Evolutionary conservation across 2,113 vertebrate species (phyloP).

Genomic region (Nycticebus coucang): DNA sequence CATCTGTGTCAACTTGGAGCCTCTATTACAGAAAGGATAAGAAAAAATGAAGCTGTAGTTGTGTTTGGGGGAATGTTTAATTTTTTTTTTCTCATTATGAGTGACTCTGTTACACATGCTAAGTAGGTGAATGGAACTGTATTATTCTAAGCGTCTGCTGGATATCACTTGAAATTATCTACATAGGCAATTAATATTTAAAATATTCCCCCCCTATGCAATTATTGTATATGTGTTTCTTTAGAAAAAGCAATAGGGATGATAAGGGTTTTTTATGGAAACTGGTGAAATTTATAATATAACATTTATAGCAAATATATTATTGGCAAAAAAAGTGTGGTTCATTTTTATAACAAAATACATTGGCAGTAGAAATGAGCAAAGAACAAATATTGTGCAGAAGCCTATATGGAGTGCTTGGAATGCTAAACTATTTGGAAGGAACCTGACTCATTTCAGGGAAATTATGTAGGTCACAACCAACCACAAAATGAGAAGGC

Average conservation of each 20-base stretch:
- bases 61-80: not conserved
- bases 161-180: not conserved
- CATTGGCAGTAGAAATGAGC: slow-evolving; percentile 61
- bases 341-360: slow-evolving; percentile 66
- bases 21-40: slow-evolving; percentile 52
- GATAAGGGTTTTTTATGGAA: slow-evolving; percentile 33
- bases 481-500: slow-evolving; percentile 77
- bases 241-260: not conserved
- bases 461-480: slow-evolving; percentile 81
- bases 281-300: slow-evolving; percentile 51
- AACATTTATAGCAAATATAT: slow-evolving; percentile 51
- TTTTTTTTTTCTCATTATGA: not conserved
- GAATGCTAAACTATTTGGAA: slow-evolving; percentile 80
- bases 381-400: slow-evolving; percentile 54
- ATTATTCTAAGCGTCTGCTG: not conserved
- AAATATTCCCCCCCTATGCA: not conserved
- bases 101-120: not conserved
- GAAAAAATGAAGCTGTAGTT: slow-evolving; percentile 60
- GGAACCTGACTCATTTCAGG: slow-evolving; percentile 81
- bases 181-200: not conserved
- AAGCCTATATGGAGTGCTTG: slow-evolving; percentile 75
- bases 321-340: slow-evolving; percentile 42
- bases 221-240: not conserved
- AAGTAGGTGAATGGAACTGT: slow-evolving; percentile 47
- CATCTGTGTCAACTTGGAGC: slow-evolving; percentile 81